phyloP scores from a whole-genome alignment of 2,888 invertebrate genomes.

The Meloe dianella region DNA sequence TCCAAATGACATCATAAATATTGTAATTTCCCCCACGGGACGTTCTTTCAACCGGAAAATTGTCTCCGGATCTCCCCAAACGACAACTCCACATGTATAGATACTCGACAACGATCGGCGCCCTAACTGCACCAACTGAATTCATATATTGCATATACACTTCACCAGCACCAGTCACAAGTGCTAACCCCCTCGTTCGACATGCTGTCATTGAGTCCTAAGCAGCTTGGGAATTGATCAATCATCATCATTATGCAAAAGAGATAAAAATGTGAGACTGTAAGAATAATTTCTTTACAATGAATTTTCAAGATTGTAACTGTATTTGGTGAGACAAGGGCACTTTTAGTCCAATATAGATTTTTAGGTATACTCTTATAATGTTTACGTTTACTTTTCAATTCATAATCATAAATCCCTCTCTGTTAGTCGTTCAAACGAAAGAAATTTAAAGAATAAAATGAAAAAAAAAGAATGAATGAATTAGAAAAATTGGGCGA shows the following conservation, averaged over 20 bases:
- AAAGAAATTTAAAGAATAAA: background rate
- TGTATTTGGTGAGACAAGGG: too few species aligned
- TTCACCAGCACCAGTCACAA: conserved; percentile 11
- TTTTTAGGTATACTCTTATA: background rate
- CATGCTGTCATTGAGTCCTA: background rate
- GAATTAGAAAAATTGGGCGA: background rate
- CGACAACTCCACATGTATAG: background rate
- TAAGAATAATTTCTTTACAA: too few species aligned
- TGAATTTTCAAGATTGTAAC: too few species aligned
- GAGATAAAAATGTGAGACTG: too few species aligned
- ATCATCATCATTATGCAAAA: background rate
- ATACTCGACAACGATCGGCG: background rate
- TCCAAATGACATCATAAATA: conserved; percentile 58
- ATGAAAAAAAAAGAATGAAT: background rate
- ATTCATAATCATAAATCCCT: background rate
- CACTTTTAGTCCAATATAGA: background rate
- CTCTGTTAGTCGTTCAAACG: background rate
- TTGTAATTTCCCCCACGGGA: conserved; percentile 54
- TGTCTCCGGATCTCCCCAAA: conserved; percentile 42
- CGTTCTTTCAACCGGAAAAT: conserved; percentile 48
- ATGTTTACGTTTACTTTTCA: background rate
- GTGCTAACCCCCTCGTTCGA: conserved; percentile 9
- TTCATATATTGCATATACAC: background rate
- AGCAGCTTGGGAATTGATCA: background rate
- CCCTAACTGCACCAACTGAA: background rate